Evolutionary conservation across 1,140 invertebrate genomes (phyloP).

Genomic region (Drosophila carrolli): DNA sequence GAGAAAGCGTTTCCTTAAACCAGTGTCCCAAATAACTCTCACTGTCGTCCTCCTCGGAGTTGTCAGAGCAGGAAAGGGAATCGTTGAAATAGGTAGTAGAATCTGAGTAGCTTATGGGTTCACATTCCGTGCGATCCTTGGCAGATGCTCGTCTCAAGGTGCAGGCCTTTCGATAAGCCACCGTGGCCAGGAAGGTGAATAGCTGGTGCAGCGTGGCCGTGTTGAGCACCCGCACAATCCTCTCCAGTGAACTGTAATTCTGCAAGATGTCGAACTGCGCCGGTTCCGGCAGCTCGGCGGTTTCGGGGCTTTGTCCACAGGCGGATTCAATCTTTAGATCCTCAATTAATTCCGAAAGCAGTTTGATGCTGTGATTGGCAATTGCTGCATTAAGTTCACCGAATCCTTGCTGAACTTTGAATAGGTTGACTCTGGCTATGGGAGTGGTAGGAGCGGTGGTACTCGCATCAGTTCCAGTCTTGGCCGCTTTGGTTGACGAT

Average conservation of each 20-base stretch:
- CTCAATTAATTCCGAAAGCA: slow-evolving; percentile 88
- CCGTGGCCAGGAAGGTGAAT: slow-evolving; percentile 93
- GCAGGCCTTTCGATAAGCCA: slow-evolving; percentile 95
- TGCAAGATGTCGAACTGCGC: slow-evolving; percentile 84
- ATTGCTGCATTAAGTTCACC: slow-evolving; percentile 93
- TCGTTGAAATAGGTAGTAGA: slow-evolving; percentile 97
- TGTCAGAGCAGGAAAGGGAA: slow-evolving; percentile 94
- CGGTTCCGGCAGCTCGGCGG: slow-evolving; percentile 83
- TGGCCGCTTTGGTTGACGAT: slow-evolving; percentile 16
- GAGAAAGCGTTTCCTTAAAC: slow-evolving; percentile 96
- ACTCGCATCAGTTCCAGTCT: slow-evolving; percentile 22
- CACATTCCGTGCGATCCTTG: slow-evolving; percentile 91
- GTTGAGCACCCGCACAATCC: slow-evolving; percentile 84
- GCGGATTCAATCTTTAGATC: slow-evolving; percentile 89
- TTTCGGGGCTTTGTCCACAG: slow-evolving; percentile 84
- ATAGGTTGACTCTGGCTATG: slow-evolving; percentile 79
- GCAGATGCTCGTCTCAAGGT: slow-evolving; percentile 90
- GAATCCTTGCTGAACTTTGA: slow-evolving; percentile 90
- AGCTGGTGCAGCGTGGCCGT: slow-evolving; percentile 89
- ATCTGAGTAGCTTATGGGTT: slow-evolving; percentile 93
- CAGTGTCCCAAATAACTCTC: slow-evolving; percentile 96
- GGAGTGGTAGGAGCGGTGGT: slow-evolving; percentile 63
- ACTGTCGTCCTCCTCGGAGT: slow-evolving; percentile 94
- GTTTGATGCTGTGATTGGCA: slow-evolving; percentile 89
- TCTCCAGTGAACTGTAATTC: slow-evolving; percentile 85